These are phyloP conservation scores for Megalops cyprinoides DNA, from an alignment of 2,797 vertebrate genomes.

Conservation along the genomic window DNA sequence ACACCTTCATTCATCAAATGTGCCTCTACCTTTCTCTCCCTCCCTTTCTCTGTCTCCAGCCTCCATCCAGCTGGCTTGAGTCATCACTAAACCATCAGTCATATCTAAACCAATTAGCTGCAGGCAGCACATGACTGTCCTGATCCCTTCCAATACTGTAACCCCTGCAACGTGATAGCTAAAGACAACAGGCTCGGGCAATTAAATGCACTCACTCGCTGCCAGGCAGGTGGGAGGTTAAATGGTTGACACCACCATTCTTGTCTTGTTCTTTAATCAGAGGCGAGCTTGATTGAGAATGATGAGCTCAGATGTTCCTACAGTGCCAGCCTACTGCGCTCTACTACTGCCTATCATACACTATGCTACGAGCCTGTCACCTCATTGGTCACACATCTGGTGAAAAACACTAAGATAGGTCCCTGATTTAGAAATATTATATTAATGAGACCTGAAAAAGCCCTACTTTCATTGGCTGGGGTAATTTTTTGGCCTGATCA, in stretches of 20 bases:
- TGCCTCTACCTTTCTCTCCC: slow-evolving; percentile 22
- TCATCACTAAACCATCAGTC: slow-evolving; percentile 43
- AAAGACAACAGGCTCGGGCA: slow-evolving; percentile 52
- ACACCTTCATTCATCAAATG: slow-evolving; percentile 36
- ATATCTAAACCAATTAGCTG: slow-evolving; percentile 66
- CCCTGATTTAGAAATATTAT: not conserved
- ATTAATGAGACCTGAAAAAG: no score
- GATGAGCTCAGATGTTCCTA: slow-evolving; percentile 61
- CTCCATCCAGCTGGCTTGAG: not conserved
- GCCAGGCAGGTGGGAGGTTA: slow-evolving; percentile 67
- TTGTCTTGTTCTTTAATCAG: slow-evolving; percentile 65
- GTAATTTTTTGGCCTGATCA: no score
- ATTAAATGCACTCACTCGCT: slow-evolving; percentile 60
- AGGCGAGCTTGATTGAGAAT: slow-evolving; percentile 42
- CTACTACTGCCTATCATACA: slow-evolving; percentile 52
- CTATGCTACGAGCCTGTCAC: slow-evolving; percentile 46
- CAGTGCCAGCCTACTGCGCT: slow-evolving; percentile 44
- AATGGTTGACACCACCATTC: slow-evolving; percentile 61
- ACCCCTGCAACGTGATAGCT: slow-evolving; percentile 27
- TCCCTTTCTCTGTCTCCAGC: not conserved
- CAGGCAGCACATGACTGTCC: slow-evolving; percentile 58
- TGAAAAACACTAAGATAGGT: no score
- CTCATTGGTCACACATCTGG: no score
- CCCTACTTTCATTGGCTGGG: no score
- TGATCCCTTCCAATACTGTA: slow-evolving; percentile 59